Base-by-base conservation (phyloP, 2,113 vertebrate genomes). In the Apistogramma diplotaenia region DNA sequence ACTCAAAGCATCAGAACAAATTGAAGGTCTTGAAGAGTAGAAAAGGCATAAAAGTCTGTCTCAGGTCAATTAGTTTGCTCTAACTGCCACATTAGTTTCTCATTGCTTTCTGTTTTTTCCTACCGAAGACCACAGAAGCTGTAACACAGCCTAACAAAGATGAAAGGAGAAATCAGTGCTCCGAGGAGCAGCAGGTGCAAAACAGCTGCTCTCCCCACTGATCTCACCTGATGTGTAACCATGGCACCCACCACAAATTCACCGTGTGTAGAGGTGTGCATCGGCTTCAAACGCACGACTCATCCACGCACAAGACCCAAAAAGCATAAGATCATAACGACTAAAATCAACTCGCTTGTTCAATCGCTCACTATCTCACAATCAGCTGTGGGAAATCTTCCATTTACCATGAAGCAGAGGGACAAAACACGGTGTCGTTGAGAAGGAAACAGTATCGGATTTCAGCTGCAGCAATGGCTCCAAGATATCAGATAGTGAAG, bases 221-320 rank as follows among this genome's bases (percentile, higher is more conserved):
- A 85, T 89, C 86, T 79, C 82, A 89, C 75, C 82, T 86, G 85
- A 88, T 88, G 62, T 3, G 92, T 94, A 84, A 92, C 94, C 92
- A 94, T 90, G 90, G 84, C 75, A 91, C 79, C 94, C 21, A 6
- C 58, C 65, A 49, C 74, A 86, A 23, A 43, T 33, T 79, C 86
- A 55, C 80, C 56, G 78, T 53, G 61, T 40, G 70, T 33, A 25
- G 10, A 25, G 25, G 40, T 49, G 62, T 29, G 27, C 25, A 57
- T 29, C 31, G 58, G 37, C 9, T 46, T 81, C 40, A 27, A 72
- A 21, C 9, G n/a, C 18, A 43, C 3, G 10, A 15, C 12, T 29
- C 16, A 62, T 23, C 60, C 49, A 60, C 3, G 3, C 2, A 13
- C 10, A 0, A n/a, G 70, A 12, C 9, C 9, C 3, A 54, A 54